Base-by-base conservation (phyloP, 2,113 vertebrate species). In the Sinocyclocheilus grahami region DNA sequence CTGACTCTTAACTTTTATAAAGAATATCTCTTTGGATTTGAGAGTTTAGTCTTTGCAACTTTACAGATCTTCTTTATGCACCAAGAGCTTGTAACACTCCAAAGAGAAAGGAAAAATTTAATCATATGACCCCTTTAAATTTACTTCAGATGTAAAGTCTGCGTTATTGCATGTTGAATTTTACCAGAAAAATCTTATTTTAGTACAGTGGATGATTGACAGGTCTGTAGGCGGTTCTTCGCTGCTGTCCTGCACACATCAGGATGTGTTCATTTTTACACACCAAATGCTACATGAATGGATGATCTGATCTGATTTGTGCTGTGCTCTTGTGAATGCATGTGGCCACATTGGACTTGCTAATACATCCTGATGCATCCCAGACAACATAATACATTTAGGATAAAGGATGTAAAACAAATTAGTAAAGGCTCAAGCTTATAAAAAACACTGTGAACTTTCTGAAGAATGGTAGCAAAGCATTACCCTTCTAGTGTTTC, bases 401-500 rank as follows among this genome's bases (percentile, higher is more conserved):
- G 20, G 10, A n/a, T 72, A n/a, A 72, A 72, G 8, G 33, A 42
- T n/a, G 71, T 5, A 0, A 33, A n/a, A 72, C 27, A 71, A 69
- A 71, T 71, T 4, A 20, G 37, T n/a, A 72, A 9, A 72, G 33
- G 33, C 18, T 39, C 69, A 22, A 39, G 20, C 37, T 42, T 39
- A 42, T 72, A 5, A 72, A 42, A 42, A n/a, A 20, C 37, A 71
- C 30, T 37, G 67, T 3, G 18, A 33, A 67, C 5, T 67, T 14
- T 30, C 27, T 14, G 3, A 72, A 72, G 33, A 72, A 46, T 18
- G 27, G 14, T 8, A 51, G 63, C 46, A 71, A 42, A 51, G 27
- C 80, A 20, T 69, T 14, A 33, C 46, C 3, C 10, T 71, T 53
- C 63, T 71, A 33, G 27, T 82, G 30, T 82, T 71, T 82, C 65